phyloP scores from a whole-genome alignment of 2,797 vertebrate species.

The Pantherophis vulpinus region DNA sequence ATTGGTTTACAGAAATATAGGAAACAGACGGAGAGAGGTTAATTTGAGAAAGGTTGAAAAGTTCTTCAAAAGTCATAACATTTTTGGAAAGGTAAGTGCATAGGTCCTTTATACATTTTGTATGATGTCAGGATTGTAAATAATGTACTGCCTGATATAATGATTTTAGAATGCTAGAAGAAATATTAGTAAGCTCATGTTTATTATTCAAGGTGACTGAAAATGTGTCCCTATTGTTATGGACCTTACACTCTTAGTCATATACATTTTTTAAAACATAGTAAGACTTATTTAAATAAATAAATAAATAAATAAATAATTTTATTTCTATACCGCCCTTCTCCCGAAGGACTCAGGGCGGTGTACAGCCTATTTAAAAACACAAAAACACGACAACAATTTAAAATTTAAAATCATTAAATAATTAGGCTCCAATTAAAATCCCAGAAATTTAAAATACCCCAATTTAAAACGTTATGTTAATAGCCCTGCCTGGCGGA shows the following conservation, averaged over 20 bases:
- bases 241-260: background rate
- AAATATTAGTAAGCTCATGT: background rate
- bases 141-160: background rate
- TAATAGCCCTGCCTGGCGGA: no score
- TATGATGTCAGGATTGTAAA: background rate
- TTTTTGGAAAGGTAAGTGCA: background rate
- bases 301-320: no score
- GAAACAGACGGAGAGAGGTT: background rate
- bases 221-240: background rate
- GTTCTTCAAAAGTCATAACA: background rate
- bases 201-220: background rate
- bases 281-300: background rate
- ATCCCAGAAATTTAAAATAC: no score
- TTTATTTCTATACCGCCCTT: no score
- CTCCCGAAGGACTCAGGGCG: no score
- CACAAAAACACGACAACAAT: no score
- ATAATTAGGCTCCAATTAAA: no score
- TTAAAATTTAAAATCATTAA: no score
- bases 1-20: background rate
- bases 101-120: background rate
- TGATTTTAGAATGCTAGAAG: background rate
- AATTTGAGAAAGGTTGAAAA: background rate
- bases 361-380: no score
- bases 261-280: background rate
- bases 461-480: no score